Evolutionary conservation across 2,888 invertebrate species (phyloP).

Genomic region (Drosophila seclusa): DNA sequence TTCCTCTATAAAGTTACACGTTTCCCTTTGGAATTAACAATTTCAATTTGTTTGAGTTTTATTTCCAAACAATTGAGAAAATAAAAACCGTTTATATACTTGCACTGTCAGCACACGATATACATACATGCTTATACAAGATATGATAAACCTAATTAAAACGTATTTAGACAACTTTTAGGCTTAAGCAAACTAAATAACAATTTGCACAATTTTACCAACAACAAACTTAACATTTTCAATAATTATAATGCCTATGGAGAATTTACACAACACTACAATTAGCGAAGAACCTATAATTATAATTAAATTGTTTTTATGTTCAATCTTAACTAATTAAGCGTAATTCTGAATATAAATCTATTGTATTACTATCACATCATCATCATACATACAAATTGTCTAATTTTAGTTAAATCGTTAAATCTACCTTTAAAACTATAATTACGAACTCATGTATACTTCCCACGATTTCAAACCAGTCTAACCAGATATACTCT

Average conservation of each 20-base stretch:
- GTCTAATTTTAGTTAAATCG: constrained; percentile 31
- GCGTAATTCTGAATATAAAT: constrained; percentile 10
- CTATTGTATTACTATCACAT: constrained; percentile 12
- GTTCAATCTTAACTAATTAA: constrained; percentile 22
- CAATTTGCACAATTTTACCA: constrained; percentile 76
- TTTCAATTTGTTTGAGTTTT: neutral
- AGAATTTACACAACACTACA: constrained; percentile 53
- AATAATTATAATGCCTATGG: constrained; percentile 62
- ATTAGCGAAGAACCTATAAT: constrained; percentile 50
- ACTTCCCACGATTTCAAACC: constrained; percentile 59
- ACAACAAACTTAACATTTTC: constrained; percentile 63
- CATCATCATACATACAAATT: constrained; percentile 1
- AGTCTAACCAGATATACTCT: constrained; percentile 63
- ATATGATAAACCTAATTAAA: constrained; percentile 21
- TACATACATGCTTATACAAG: constrained; percentile 21
- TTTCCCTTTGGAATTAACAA: neutral
- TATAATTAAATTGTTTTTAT: constrained; percentile 36
- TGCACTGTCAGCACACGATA: constrained; percentile 38
- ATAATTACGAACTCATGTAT: constrained; percentile 47
- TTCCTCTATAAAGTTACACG: neutral
- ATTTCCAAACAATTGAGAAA: neutral
- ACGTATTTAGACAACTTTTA: constrained; percentile 48
- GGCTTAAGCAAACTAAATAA: constrained; percentile 54
- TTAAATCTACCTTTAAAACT: constrained; percentile 8
- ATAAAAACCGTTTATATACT: neutral